Conservation (phyloP, 2,888 invertebrate species). For the Drosophila cracens region DNA sequence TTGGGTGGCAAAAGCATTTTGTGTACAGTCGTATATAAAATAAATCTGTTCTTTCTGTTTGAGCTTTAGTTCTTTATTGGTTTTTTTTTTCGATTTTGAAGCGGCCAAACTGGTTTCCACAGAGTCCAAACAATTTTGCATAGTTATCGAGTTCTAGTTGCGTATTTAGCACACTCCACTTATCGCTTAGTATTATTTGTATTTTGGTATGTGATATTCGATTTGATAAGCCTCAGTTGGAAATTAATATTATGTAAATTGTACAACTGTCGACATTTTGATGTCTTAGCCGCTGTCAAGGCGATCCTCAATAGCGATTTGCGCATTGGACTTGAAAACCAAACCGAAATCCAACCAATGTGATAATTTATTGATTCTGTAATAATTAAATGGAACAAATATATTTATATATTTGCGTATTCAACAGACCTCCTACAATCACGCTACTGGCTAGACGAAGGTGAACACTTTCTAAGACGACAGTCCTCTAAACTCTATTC, state of each 20-base stretch:
- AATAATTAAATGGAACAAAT: slow-evolving; percentile 1
- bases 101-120: slow-evolving; percentile 60
- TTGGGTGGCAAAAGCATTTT: slow-evolving; percentile 1
- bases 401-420: background rate
- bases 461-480: slow-evolving; percentile 40
- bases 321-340: slow-evolving; percentile 32
- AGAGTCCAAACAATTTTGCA: slow-evolving; percentile 39
- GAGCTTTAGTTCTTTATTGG: slow-evolving; percentile 14
- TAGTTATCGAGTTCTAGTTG: slow-evolving; percentile 37
- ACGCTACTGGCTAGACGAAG: slow-evolving; percentile 14
- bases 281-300: slow-evolving; percentile 57
- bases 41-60: slow-evolving; percentile 26
- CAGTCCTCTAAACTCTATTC: slow-evolving; percentile 15
- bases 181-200: slow-evolving; percentile 45
- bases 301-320: slow-evolving; percentile 46
- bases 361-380: slow-evolving; percentile 3
- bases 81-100: slow-evolving; percentile 17
- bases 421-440: slow-evolving; percentile 23
- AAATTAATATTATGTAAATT: slow-evolving; percentile 62
- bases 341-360: slow-evolving; percentile 8
- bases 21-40: background rate
- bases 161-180: slow-evolving; percentile 68
- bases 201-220: slow-evolving; percentile 26
- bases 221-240: slow-evolving; percentile 57
- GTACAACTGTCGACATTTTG: slow-evolving; percentile 54